Conservation (phyloP, 2,888 invertebrate species). For the Sepioteuthis lessoniana region DNA sequence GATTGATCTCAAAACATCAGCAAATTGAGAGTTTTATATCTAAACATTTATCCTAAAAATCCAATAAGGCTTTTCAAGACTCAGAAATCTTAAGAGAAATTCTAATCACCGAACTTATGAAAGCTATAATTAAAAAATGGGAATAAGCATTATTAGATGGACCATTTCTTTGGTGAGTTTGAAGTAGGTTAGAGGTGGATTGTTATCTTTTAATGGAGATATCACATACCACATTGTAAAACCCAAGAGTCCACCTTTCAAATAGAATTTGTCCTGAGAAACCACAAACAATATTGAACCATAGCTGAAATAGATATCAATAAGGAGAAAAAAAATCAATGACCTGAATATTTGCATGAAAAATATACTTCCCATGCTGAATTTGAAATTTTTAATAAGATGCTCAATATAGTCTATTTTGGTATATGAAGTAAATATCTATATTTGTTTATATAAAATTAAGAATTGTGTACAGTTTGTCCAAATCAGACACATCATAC, state of each 20-base stretch:
- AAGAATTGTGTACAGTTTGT: too few species aligned
- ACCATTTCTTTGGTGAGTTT: not conserved
- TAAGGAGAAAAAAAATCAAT: not conserved
- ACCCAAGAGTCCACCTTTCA: conserved; percentile 96
- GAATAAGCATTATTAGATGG: not conserved
- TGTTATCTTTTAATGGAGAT: not conserved
- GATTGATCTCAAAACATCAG: not conserved
- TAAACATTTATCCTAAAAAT: not conserved
- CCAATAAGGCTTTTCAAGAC: not conserved
- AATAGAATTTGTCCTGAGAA: conserved; percentile 99
- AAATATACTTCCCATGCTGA: not conserved
- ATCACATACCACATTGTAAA: conserved; percentile 88
- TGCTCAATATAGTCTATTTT: too few species aligned
- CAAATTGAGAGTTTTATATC: not conserved
- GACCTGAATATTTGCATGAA: not conserved
- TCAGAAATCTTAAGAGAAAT: conserved; percentile 44
- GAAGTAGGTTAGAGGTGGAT: conserved; percentile 2
- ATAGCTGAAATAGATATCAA: conserved; percentile 78
- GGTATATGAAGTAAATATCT: too few species aligned
- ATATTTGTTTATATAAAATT: too few species aligned
- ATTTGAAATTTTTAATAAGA: not conserved
- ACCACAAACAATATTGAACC: conserved; percentile 97
- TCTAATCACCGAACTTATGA: not conserved
- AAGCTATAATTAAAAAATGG: not conserved
- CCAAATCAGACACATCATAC: too few species aligned